Percentiles rank a stretch among this genome's conserved stretches.
phyloP scores from a whole-genome alignment of 2,888 invertebrate genomes.

The Heteromurus nitidus region DNA sequence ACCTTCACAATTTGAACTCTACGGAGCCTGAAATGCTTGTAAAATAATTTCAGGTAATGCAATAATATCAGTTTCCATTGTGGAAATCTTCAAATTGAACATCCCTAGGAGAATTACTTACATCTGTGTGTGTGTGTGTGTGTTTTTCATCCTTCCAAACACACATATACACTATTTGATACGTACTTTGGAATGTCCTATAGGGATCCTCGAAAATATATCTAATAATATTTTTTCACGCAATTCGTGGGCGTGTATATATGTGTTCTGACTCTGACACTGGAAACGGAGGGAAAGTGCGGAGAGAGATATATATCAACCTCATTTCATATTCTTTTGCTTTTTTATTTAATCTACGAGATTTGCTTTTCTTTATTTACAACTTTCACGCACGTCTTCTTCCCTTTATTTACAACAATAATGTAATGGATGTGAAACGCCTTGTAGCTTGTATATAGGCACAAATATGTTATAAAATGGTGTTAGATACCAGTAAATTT shows the following conservation, averaged over 20 bases:
- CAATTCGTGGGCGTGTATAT: constrained; percentile 22
- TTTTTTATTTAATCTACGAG: constrained; percentile 4
- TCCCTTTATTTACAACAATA: too few relatives aligned
- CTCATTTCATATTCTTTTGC: constrained; percentile 9
- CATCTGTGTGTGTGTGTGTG: constrained; percentile 50
- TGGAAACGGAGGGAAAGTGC: neutral
- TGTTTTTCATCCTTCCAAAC: constrained; percentile 41
- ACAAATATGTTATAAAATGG: too few relatives aligned
- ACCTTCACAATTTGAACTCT: constrained; percentile 74
- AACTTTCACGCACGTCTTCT: too few relatives aligned
- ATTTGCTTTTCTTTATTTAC: neutral
- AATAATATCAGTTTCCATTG: constrained; percentile 74
- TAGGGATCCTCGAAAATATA: too few relatives aligned
- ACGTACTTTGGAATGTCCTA: neutral
- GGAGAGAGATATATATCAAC: neutral
- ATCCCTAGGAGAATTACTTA: constrained; percentile 71
- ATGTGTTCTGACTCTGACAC: too few relatives aligned
- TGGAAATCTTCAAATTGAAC: constrained; percentile 73
- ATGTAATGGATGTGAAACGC: too few relatives aligned
- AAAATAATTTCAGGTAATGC: constrained; percentile 74
- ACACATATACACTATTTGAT: constrained; percentile 9
- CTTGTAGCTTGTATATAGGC: too few relatives aligned
- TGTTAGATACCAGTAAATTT: too few relatives aligned
- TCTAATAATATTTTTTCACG: constrained; percentile 43
- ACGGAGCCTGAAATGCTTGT: constrained; percentile 74